Evolutionary conservation across 2,888 invertebrate genomes (phyloP), one percentile per base, ranked within the genome.

Genomic region (Drosophila gaucha): DNA sequence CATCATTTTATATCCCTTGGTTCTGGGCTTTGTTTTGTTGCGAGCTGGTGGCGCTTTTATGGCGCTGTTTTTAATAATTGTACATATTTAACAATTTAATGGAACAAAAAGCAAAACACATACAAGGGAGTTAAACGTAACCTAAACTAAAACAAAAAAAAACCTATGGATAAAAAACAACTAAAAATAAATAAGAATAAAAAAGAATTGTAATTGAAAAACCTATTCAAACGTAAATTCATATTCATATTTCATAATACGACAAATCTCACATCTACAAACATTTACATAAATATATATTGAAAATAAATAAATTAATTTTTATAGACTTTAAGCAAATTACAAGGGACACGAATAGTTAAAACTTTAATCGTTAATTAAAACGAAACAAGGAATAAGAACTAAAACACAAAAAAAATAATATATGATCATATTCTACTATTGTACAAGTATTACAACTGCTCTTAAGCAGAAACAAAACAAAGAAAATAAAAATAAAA

Each of bases 81-180:
- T 87, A 87, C 70, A 88, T 86, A 89, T 84, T 86, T 74, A 80
- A 84, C 84, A 78, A 74, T 70, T 77, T 83, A 86, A 80, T 78
- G 90, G 90, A 90, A 90, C 91, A 90, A 91, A 90, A 89, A 88
- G 89, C 86, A 90, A 91, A 91, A 90, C 90, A 86, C 89, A 91
- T 91, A 91, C 91, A 91, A 91, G 91, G 91, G 91, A 91, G 90
- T 90, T 90, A 88, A 91, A 43, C 59, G 58, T 90, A 90, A 89
- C 88, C 89, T 90, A 90, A 84, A 70, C 78, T 76, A 80, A 43
- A 65, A 4, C 9, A 24, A 22, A 22, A 18, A 18, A 2, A n/a
- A 41, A 14, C 3, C n/a, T n/a, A 22, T n/a, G n/a, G n/a, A 38
- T 33, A 33, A 41, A 24, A 0, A 9, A 24, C 3, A n/a, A 41